These are phyloP conservation scores for Druon quercuslanigerum DNA, from an alignment of 1,140 invertebrate species.

Conservation along the genomic window DNA sequence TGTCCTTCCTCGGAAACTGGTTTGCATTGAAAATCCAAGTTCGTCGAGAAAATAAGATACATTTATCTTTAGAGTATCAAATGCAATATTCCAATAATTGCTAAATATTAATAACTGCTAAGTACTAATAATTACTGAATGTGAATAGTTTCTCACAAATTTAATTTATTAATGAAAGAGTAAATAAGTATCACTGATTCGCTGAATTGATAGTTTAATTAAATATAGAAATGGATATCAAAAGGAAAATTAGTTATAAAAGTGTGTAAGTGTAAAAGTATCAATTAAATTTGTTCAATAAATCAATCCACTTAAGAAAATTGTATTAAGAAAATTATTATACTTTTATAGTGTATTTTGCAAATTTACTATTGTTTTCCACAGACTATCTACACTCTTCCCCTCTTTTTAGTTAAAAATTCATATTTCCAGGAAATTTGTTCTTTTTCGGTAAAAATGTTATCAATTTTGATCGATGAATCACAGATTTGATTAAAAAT, in stretches of 20 bases:
- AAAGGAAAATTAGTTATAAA: not conserved
- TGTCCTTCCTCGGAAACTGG: slow-evolving; percentile 8
- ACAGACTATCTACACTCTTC: too few species aligned
- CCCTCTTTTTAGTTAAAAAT: too few species aligned
- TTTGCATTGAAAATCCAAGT: slow-evolving; percentile 24
- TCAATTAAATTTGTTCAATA: not conserved
- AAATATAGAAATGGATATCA: not conserved
- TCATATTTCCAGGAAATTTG: too few species aligned
- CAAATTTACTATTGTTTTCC: too few species aligned
- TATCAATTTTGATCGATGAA: too few species aligned
- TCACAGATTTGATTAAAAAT: too few species aligned
- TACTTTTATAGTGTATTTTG: too few species aligned
- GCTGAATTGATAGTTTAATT: not conserved
- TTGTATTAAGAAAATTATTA: too few species aligned
- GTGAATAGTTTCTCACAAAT: too few species aligned
- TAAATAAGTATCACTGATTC: slow-evolving; percentile 5
- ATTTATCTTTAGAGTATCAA: not conserved
- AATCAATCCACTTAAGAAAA: too few species aligned
- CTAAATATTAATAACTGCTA: not conserved
- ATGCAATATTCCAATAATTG: not conserved
- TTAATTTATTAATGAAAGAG: not conserved
- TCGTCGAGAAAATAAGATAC: not conserved
- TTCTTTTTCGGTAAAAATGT: too few species aligned
- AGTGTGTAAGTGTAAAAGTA: not conserved
- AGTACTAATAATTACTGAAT: not conserved